Conservation (phyloP, 2,888 invertebrate species). For the Drosophila fungiperda region DNA sequence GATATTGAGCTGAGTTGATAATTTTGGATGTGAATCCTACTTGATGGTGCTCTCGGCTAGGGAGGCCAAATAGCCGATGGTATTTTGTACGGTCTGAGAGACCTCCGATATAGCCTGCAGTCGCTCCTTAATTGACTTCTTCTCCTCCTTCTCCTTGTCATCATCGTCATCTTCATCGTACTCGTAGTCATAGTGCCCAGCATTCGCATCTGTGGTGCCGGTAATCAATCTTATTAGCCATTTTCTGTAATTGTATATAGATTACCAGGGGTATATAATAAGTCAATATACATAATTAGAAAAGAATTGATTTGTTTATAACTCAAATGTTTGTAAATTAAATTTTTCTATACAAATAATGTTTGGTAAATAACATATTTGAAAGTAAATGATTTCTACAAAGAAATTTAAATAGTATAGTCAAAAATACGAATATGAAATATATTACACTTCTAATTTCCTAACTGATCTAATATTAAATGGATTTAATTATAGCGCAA, state of each 20-base stretch:
- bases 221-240: conserved; percentile 84
- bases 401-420: neutral
- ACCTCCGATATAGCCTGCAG: conserved; percentile 98
- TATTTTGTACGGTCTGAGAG: conserved; percentile 97
- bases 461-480: neutral
- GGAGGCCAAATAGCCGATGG: conserved; percentile 97
- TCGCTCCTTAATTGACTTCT: conserved; percentile 96
- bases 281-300: neutral
- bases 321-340: neutral
- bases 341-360: neutral
- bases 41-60: conserved; percentile 97
- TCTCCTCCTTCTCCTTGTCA: conserved; percentile 97
- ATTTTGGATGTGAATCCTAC: conserved; percentile 86
- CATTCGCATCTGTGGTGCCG: conserved; percentile 77
- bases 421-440: neutral
- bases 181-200: conserved; percentile 87
- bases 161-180: conserved; percentile 94
- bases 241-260: conserved; percentile 70
- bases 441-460: neutral
- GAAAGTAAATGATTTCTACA: neutral
- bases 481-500: neutral
- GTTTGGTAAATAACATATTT: neutral
- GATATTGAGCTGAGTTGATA: neutral
- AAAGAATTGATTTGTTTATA: neutral
- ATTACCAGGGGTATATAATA: neutral